Evolutionary conservation across 2,888 invertebrate genomes (phyloP), one percentile per base, ranked within the genome.

Genomic region (Graphium colonna): DNA sequence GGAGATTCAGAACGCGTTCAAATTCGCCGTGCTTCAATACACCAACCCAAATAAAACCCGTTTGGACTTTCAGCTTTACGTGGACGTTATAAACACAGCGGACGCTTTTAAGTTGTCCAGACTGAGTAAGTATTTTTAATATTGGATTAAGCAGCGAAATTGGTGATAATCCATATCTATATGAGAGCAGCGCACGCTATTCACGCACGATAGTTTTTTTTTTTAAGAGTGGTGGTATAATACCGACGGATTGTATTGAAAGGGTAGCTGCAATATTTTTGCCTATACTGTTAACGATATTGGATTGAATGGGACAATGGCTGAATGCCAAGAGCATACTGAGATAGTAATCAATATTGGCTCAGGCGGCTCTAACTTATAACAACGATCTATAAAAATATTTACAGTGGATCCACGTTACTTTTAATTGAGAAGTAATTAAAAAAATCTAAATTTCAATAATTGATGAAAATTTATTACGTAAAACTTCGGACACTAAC

Each of bases 21-120:
- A 94, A 75, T 94, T 94, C 70, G 96, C 96, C 7, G 93, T 96
- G 92, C 83, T 93, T 43, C 94, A 94, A 75, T 94, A 95, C 73
- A 93, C 95, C 64, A 92, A 93, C 65, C 93, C 94, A 65, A 92
- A 95, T 59, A 92, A 93, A 31, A 92, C 92, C 31, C 91, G 94
- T 43, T 93, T 96, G 69, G 96, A 97, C 73, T 92, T 97, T 49
- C 94, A 95, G 73, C 93, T 96, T 10, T 95, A 93, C 73, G 96
- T 96, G 48, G 96, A 97, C 75, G 93, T 97, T 68, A 96, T 97
- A 77, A 95, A 96, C 79, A 97, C 97, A 9, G 96, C 96, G 15
- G 97, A 97, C 80, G 96, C 96, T 60, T 97, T 96, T 89, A 97
- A 97, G 80, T 91, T 97, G 49, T 96, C 97, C 39, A 92, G 96